Percentiles rank a stretch among this genome's conserved stretches.
These are phyloP conservation scores for Saguinus midas DNA, from an alignment of 2,113 vertebrate genomes.

Conservation along the genomic window DNA sequence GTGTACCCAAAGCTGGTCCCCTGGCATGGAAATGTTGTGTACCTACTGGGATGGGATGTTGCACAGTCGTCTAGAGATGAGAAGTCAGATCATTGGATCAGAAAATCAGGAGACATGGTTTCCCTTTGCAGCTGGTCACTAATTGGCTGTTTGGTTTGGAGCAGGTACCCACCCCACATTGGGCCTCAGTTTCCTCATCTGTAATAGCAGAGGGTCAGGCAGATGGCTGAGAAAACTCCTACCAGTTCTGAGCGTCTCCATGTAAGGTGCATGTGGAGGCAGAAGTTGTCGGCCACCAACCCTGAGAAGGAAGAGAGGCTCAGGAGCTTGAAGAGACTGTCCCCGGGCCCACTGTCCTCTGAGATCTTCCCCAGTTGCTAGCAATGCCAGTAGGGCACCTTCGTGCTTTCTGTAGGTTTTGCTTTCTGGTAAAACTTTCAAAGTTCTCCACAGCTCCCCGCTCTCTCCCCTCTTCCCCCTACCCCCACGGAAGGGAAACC, in stretches of 20 bases:
- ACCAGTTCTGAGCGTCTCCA: background rate
- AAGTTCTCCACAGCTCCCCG: background rate
- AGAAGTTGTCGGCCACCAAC: background rate
- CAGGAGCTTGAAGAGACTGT: background rate
- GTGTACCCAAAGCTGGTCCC: conserved; percentile 52
- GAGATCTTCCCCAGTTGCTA: background rate
- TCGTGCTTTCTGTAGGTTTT: background rate
- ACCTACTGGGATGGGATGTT: conserved; percentile 67
- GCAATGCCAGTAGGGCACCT: background rate
- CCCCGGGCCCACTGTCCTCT: background rate
- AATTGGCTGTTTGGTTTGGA: conserved; percentile 49
- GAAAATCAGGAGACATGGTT: conserved; percentile 71
- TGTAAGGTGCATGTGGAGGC: background rate
- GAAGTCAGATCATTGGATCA: conserved; percentile 49
- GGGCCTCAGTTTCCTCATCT: conserved; percentile 54
- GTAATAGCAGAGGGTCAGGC: background rate
- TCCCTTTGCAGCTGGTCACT: conserved; percentile 50
- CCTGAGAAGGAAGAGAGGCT: background rate
- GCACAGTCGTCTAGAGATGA: conserved; percentile 24
- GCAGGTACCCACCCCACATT: background rate
- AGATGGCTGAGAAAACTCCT: background rate
- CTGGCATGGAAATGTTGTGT: conserved; percentile 65
- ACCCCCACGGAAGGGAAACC: background rate
- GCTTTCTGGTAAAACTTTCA: conserved; percentile 25
- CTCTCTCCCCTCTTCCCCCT: no score